These are phyloP conservation scores for Melanotaenia nigrans DNA, from an alignment of 2,797 vertebrate species.

Conservation along the genomic window DNA sequence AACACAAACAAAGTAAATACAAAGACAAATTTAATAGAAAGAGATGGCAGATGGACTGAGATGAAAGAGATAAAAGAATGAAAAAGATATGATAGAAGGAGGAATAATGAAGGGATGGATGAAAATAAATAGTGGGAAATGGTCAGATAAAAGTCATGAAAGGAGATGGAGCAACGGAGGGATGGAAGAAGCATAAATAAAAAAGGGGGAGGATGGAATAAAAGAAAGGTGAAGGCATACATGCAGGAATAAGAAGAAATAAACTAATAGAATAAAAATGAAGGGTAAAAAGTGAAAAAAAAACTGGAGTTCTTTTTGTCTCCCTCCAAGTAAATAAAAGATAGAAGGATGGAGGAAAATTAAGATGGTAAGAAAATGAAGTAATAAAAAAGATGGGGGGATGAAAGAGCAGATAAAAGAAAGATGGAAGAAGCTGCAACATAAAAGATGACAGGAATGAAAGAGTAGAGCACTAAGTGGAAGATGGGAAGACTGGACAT, in stretches of 20 bases:
- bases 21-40: not conserved
- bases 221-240: too few relatives aligned
- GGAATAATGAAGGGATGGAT: not conserved
- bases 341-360: not conserved
- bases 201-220: not conserved
- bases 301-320: not conserved
- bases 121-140: not conserved
- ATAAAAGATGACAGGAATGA: not conserved
- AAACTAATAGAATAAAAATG: not conserved
- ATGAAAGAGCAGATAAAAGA: not conserved
- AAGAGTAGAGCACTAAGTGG: not conserved
- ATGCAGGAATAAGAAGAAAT: not conserved
- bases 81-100: not conserved
- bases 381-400: not conserved
- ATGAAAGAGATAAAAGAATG: not conserved
- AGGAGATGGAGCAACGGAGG: not conserved
- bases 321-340: not conserved
- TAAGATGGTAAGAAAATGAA: not conserved
- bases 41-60: not conserved
- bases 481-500: constrained; percentile 37
- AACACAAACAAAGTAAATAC: not conserved
- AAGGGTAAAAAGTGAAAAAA: not conserved
- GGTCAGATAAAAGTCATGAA: not conserved
- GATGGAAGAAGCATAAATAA: not conserved
- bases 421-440: not conserved